Conservation (phyloP, 1,140 invertebrate genomes). For the Rhagoletis zephyria region DNA sequence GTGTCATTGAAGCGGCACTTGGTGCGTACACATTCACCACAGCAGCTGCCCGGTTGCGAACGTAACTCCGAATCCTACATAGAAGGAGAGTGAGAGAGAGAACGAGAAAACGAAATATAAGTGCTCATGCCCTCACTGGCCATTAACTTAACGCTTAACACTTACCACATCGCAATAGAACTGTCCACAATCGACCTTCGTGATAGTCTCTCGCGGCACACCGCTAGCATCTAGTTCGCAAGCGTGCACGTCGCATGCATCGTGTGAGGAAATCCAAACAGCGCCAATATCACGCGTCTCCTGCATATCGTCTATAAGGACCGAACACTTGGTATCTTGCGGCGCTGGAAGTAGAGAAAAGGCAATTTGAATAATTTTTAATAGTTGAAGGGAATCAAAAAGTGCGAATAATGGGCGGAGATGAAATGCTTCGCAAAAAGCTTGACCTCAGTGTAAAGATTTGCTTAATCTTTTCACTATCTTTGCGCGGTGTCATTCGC, state of each 20-base stretch:
- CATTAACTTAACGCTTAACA: slow-evolving; percentile 4
- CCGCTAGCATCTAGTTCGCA: slow-evolving; percentile 54
- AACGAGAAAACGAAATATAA: background rate
- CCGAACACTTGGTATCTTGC: background rate
- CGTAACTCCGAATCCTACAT: slow-evolving; percentile 66
- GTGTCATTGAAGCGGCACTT: slow-evolving; percentile 68
- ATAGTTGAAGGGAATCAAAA: too few species aligned
- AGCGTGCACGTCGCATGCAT: slow-evolving; percentile 48
- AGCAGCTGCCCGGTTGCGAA: slow-evolving; percentile 63
- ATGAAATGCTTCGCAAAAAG: too few species aligned
- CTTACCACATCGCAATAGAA: slow-evolving; percentile 71
- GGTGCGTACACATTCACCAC: slow-evolving; percentile 68
- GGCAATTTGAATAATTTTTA: background rate
- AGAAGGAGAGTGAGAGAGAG: background rate
- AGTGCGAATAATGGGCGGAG: too few species aligned
- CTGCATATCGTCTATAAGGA: background rate
- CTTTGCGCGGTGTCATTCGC: too few species aligned
- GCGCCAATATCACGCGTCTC: slow-evolving; percentile 49
- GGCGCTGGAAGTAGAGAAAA: background rate
- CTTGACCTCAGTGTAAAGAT: too few species aligned
- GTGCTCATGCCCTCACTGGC: background rate
- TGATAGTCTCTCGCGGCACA: slow-evolving; percentile 53
- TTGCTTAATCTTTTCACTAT: too few species aligned
- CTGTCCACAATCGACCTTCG: slow-evolving; percentile 67
- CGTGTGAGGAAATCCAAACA: slow-evolving; percentile 53